Conservation (phyloP, 2,797 vertebrate species). For the Chromobotia macracanthus region DNA sequence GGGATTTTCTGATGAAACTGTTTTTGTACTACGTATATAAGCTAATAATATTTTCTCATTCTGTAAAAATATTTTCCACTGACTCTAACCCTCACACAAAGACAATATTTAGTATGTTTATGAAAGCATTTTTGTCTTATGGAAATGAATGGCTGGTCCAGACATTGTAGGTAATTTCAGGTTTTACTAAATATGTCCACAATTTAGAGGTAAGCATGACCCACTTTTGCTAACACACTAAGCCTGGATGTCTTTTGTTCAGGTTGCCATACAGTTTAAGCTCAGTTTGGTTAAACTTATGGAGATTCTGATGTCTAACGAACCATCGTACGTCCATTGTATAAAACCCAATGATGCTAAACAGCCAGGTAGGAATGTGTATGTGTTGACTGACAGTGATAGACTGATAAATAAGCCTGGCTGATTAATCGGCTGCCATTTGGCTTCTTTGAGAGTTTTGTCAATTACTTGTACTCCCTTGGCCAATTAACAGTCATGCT, state of each 20-base stretch:
- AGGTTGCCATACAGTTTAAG: slow-evolving; percentile 97
- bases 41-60: neutral
- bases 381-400: neutral
- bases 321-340: slow-evolving; percentile 94
- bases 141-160: no score
- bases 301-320: slow-evolving; percentile 96
- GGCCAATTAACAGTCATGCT: no score
- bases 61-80: no score
- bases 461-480: no score
- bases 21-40: neutral
- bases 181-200: no score
- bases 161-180: no score
- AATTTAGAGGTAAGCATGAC: no score
- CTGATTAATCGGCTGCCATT: neutral
- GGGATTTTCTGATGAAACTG: neutral
- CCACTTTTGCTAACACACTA: neutral
- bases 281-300: slow-evolving; percentile 91
- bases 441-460: neutral
- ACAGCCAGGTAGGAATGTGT: slow-evolving; percentile 81
- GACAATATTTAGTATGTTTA: slow-evolving; percentile 4
- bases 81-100: slow-evolving; percentile 12
- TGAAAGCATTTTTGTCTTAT: no score
- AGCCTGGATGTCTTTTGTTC: slow-evolving; percentile 21
- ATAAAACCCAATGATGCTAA: slow-evolving; percentile 97
- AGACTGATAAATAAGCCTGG: neutral